phyloP scores from a whole-genome alignment of 2,113 vertebrate species.

The Parus major region DNA sequence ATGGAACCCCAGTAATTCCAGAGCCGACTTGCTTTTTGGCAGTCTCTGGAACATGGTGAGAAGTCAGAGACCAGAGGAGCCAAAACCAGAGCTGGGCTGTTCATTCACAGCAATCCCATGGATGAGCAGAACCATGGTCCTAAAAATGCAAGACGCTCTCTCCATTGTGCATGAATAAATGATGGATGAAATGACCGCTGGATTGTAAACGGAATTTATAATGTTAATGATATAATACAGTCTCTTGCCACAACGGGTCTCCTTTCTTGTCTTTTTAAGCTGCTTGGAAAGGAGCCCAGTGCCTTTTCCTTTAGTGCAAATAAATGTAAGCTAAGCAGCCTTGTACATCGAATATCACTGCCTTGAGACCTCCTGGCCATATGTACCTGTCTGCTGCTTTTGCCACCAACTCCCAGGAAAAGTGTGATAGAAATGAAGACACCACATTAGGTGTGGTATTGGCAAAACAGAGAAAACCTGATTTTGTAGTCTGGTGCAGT shows the following conservation, averaged over 20 bases:
- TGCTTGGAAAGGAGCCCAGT: conserved; percentile 40
- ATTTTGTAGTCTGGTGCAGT: not conserved
- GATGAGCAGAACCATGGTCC: not conserved
- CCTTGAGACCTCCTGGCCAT: not conserved
- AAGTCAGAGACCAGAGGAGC: not conserved
- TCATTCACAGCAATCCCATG: not conserved
- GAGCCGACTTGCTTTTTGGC: not conserved
- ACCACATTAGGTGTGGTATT: not conserved
- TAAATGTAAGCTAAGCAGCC: conserved; percentile 29
- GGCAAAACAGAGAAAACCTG: not conserved
- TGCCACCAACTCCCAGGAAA: not conserved
- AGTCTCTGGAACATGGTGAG: not conserved
- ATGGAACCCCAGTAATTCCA: not conserved
- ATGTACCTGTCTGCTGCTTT: conserved; percentile 10
- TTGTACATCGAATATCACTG: not conserved
- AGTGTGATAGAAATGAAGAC: not conserved
- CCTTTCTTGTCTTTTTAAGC: conserved; percentile 39
- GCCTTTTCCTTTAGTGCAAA: conserved; percentile 11
- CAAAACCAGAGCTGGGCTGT: not conserved
- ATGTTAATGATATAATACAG: not conserved
- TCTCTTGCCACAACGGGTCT: not conserved
- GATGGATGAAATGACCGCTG: conserved; percentile 44
- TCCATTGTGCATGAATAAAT: conserved; percentile 39
- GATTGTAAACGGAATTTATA: conserved; percentile 38
- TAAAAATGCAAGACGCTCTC: not conserved